Percentiles rank a stretch among this genome's conserved stretches.
These are phyloP conservation scores for Thecocarcelia acutangulata DNA, from an alignment of 2,888 invertebrate species.

Conservation along the genomic window DNA sequence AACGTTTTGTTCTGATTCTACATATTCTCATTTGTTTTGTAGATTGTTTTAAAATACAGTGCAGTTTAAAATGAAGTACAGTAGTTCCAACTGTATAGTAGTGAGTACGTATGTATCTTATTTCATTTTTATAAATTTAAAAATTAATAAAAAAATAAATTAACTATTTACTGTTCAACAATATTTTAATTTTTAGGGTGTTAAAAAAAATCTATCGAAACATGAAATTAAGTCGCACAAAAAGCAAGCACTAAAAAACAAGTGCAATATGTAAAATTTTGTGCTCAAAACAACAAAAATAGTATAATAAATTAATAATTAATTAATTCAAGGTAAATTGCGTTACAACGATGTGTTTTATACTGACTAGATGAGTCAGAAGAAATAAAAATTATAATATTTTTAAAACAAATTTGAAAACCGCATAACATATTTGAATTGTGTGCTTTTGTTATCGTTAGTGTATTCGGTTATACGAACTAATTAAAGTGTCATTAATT, in stretches of 20 bases:
- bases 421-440: conserved; percentile 46
- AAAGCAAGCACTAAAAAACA: background rate
- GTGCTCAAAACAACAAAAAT: conserved; percentile 26
- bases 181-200: too few species aligned
- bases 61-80: too few species aligned
- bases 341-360: conserved; percentile 34
- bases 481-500: conserved; percentile 62
- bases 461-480: conserved; percentile 28
- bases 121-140: too few species aligned
- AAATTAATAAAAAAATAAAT: too few species aligned
- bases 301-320: conserved; percentile 30
- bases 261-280: conserved; percentile 28
- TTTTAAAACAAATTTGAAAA: conserved; percentile 39
- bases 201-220: too few species aligned
- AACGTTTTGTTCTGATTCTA: too few species aligned
- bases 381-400: background rate
- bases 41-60: too few species aligned
- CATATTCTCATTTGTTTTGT: too few species aligned
- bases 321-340: conserved; percentile 64
- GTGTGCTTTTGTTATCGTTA: conserved; percentile 30
- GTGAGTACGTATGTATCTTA: too few species aligned
- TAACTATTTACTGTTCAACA: too few species aligned
- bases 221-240: too few species aligned
- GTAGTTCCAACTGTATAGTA: too few species aligned
- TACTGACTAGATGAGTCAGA: conserved; percentile 48